phyloP scores from a whole-genome alignment of 2,797 vertebrate species.

The Thaleichthys pacificus region DNA sequence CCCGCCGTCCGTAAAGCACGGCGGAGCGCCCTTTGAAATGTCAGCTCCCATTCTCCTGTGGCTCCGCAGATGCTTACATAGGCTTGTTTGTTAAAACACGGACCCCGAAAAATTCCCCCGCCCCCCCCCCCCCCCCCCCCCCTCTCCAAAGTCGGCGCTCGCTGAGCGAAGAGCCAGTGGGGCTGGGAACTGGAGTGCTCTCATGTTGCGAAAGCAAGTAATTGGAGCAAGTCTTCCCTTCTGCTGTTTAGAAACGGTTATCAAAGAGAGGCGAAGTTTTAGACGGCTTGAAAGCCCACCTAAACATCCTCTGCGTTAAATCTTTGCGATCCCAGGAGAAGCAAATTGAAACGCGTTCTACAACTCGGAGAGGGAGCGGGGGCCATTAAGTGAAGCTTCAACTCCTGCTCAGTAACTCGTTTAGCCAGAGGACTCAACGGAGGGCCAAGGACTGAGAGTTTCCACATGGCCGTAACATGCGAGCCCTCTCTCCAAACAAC shows the following conservation, averaged over 20 bases:
- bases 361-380: neutral
- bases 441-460: constrained; percentile 2
- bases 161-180: constrained; percentile 36
- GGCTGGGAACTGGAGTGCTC: constrained; percentile 42
- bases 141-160: constrained; percentile 37
- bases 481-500: neutral
- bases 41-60: constrained; percentile 71
- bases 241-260: constrained; percentile 54
- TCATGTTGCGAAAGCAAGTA: constrained; percentile 54
- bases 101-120: constrained; percentile 47
- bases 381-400: constrained; percentile 34
- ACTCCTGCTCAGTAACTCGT: constrained; percentile 22
- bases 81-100: constrained; percentile 67
- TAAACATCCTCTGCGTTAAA: constrained; percentile 35
- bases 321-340: constrained; percentile 35
- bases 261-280: constrained; percentile 46
- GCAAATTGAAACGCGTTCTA: constrained; percentile 29
- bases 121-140: neutral
- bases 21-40: constrained; percentile 66
- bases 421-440: constrained; percentile 17
- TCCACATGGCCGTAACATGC: neutral
- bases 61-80: constrained; percentile 73
- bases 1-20: constrained; percentile 54
- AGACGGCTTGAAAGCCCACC: constrained; percentile 12
- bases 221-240: constrained; percentile 49